These are phyloP conservation scores for Fregata magnificens DNA, from an alignment of 2,113 vertebrate genomes.

Conservation along the genomic window DNA sequence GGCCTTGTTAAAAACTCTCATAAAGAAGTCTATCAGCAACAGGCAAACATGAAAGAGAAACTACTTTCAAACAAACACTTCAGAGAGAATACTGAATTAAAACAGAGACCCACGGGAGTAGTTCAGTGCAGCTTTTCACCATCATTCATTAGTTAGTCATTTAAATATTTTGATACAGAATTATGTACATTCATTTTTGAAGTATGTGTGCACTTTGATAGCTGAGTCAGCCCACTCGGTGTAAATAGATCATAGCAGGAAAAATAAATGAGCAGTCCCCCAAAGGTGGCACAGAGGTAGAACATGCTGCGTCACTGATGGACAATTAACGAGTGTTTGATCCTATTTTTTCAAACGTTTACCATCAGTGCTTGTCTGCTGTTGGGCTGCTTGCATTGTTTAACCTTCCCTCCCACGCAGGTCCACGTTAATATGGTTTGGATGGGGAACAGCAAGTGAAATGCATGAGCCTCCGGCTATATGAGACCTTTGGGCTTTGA, in stretches of 20 bases:
- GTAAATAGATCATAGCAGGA: neutral
- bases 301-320: rapidly evolving
- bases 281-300: neutral
- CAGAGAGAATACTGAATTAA: neutral
- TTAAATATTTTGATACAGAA: neutral
- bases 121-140: neutral
- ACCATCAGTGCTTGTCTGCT: neutral
- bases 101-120: neutral
- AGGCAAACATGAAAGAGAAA: neutral
- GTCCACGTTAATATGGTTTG: rapidly evolving
- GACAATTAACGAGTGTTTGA: neutral
- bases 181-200: neutral
- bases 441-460: neutral
- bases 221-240: neutral
- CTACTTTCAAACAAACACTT: neutral
- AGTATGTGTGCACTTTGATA: neutral
- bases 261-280: neutral
- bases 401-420: neutral
- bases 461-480: neutral
- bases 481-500: neutral
- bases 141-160: neutral
- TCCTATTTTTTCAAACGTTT: neutral
- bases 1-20: neutral
- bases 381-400: neutral
- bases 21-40: neutral